phyloP scores from a whole-genome alignment of 2,797 vertebrate species.

The Potorous gilbertii region DNA sequence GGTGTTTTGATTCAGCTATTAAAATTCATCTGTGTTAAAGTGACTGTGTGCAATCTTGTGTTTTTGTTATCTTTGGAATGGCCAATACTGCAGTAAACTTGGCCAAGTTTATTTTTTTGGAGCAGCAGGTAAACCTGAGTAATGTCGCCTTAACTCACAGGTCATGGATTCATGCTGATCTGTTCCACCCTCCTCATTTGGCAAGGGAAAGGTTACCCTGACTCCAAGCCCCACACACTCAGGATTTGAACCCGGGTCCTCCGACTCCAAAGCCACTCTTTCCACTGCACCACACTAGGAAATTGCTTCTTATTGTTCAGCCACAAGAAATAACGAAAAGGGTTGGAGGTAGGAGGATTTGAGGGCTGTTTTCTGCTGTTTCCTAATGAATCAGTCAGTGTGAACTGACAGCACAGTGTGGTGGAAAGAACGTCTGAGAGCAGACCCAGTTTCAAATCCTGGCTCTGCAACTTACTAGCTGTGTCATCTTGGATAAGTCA shows the following conservation, averaged over 20 bases:
- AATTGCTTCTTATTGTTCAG: not conserved
- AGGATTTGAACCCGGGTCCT: not conserved
- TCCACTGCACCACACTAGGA: not conserved
- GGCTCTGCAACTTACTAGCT: constrained; percentile 28
- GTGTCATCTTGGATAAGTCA: not conserved
- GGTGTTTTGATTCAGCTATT: constrained; percentile 73
- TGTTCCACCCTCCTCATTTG: not conserved
- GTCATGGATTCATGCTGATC: not conserved
- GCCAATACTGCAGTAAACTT: constrained; percentile 41
- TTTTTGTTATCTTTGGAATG: constrained; percentile 71
- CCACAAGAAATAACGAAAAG: constrained; percentile 42
- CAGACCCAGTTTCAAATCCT: constrained; percentile 11
- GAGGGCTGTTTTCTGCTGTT: constrained; percentile 53
- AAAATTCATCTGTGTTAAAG: constrained; percentile 70
- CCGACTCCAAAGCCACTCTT: not conserved
- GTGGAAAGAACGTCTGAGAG: not conserved
- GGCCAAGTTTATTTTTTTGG: constrained; percentile 45
- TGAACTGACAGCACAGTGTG: constrained; percentile 3
- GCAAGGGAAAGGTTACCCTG: not conserved
- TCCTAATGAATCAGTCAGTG: constrained; percentile 40
- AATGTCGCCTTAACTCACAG: not conserved
- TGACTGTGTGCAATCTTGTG: constrained; percentile 58
- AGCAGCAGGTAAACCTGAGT: not conserved
- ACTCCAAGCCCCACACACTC: not conserved
- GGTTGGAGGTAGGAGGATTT: not conserved